These are phyloP conservation scores for Leptopilina drosophilae DNA, from an alignment of 2,888 invertebrate genomes.

Conservation along the genomic window DNA sequence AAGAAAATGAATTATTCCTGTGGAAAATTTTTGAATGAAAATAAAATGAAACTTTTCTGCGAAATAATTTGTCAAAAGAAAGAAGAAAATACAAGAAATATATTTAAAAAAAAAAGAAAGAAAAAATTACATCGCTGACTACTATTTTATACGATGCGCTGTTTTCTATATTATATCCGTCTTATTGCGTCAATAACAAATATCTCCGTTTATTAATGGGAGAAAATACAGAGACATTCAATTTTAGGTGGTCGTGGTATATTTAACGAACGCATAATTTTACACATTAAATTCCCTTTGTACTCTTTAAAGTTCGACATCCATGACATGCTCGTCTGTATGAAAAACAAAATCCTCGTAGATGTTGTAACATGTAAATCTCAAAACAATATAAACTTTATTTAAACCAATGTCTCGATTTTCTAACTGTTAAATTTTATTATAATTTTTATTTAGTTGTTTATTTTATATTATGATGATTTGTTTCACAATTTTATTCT, in stretches of 20 bases:
- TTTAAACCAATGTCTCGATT: constrained; percentile 56
- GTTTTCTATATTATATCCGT: constrained; percentile 74
- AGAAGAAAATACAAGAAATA: not conserved
- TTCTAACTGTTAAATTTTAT: not conserved
- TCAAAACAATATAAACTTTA: constrained; percentile 67
- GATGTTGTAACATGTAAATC: constrained; percentile 70
- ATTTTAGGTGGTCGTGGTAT: constrained; percentile 50
- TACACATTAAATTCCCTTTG: constrained; percentile 55
- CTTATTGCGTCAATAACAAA: constrained; percentile 58
- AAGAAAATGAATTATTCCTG: not conserved
- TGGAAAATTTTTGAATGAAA: constrained; percentile 40
- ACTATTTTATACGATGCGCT: constrained; percentile 73
- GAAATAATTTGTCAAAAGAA: constrained; percentile 16
- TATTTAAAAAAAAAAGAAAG: not conserved
- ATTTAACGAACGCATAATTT: constrained; percentile 51
- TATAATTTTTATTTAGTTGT: not conserved
- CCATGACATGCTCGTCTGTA: constrained; percentile 55
- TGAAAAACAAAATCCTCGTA: constrained; percentile 60
- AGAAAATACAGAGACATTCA: constrained; percentile 50
- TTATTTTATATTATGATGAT: too few species aligned
- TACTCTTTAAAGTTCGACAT: constrained; percentile 44
- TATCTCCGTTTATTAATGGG: constrained; percentile 57
- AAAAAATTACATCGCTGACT: constrained; percentile 48
- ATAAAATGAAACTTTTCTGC: constrained; percentile 45
- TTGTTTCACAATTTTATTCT: too few species aligned